Base-by-base conservation (phyloP, 1,140 invertebrate species). In the Heterodera schachtii region DNA sequence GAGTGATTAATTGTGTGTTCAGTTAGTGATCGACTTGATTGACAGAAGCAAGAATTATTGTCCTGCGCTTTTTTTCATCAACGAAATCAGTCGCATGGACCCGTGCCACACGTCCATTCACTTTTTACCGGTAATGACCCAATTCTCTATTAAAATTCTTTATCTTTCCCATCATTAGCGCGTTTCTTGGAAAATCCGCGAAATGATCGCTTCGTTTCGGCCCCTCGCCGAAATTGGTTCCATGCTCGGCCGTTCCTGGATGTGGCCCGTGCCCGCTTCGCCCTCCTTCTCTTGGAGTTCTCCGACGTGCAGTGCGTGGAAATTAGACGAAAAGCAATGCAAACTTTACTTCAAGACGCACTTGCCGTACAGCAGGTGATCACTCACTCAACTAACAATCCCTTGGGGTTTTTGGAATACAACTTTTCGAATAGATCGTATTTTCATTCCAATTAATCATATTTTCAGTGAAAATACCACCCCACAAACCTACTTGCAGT, bases 401-500 rank as follows among this genome's bases (percentile, higher is more conserved):
- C 31, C 0, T 31, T 31, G 31, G 31, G 31, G 31, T 31, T 31
- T 31, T 31, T 31, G 31, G 1, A 31, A 31, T 1, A 31, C 0
- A 31, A 31, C 31, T 31, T 31, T 31, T 31, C 31, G 31, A 31
- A 31, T 31, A 31, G 1, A 31, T 31, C 1, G 31, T 31, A 31
- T 31, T 31, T 31, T 21, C 16, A 75, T 75, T 60, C 31, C 41
- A 75, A 75, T 57, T 19, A 52, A 75, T 52, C 46, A 69, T 43
- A 9, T 44, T 19, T 78, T 11, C 21, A 78, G 77, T 6, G 67
- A 82, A 52, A 83, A 84, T 43, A 84, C 73, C 6, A 64, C 76
- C 8, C 86, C 86, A 31, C 84, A 85, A 75, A 85, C 84, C 31
- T 84, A 85, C 67, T 73, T 87, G 8, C 82, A 83, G 71, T 87